These are phyloP conservation scores for Drosophila athabasca DNA, from an alignment of 1,140 invertebrate genomes.

Conservation along the genomic window DNA sequence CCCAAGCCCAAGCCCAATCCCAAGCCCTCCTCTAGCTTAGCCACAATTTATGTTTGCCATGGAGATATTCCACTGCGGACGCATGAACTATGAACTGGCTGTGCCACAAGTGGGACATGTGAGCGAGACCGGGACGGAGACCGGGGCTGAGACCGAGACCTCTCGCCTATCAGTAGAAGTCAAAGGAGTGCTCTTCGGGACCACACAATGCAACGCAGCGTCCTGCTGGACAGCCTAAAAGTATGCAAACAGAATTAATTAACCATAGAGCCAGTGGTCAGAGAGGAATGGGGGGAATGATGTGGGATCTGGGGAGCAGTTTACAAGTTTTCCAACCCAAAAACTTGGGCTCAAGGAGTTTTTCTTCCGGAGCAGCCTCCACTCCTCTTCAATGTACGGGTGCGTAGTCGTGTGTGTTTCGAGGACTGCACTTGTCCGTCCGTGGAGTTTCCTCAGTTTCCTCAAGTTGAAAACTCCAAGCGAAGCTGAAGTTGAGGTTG, in stretches of 20 bases:
- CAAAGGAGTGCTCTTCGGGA: conserved; percentile 7
- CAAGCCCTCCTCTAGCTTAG: not conserved
- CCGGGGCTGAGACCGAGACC: too few species aligned
- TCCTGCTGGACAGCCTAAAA: conserved; percentile 40
- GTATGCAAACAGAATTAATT: conserved; percentile 65
- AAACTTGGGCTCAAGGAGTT: not conserved
- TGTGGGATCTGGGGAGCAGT: not conserved
- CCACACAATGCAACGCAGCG: not conserved
- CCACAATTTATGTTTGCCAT: conserved; percentile 6
- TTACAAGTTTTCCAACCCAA: not conserved
- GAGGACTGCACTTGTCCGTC: too few species aligned
- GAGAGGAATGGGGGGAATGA: not conserved
- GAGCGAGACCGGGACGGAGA: not conserved
- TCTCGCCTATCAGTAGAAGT: not conserved
- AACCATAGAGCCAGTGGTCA: conserved; percentile 30
- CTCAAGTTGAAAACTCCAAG: not conserved
- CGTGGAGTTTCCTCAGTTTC: too few species aligned
- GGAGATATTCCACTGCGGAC: not conserved
- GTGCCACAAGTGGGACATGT: not conserved
- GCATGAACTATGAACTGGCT: not conserved
- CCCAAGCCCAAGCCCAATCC: too few species aligned
- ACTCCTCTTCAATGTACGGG: not conserved
- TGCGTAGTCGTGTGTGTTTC: not conserved
- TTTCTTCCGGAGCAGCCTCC: not conserved
- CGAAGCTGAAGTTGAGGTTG: conserved; percentile 3